Conservation (phyloP, 1,140 invertebrate species). For the Tigriopus japonicus region DNA sequence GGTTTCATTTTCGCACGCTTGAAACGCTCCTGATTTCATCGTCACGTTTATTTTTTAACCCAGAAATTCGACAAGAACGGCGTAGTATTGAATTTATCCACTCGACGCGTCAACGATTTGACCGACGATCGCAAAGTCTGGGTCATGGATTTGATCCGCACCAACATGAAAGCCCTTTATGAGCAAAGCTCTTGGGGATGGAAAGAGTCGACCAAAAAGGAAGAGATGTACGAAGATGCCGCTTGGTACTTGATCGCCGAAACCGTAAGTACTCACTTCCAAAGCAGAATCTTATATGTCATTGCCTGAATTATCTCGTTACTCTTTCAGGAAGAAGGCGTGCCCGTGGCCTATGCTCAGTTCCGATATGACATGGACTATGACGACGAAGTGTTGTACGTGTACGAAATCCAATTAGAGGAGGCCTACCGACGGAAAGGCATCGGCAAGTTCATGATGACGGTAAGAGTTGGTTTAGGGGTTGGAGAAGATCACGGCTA, state of each 20-base stretch:
- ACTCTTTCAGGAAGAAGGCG: neutral
- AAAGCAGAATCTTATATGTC: too few species aligned
- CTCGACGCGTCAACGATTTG: slow-evolving; percentile 10
- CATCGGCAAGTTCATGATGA: slow-evolving; percentile 3
- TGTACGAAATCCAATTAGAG: slow-evolving; percentile 13
- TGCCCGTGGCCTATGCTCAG: slow-evolving; percentile 2
- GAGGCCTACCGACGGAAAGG: slow-evolving; percentile 1
- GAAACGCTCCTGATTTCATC: too few species aligned
- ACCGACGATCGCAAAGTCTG: slow-evolving; percentile 10
- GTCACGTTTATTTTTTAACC: too few species aligned
- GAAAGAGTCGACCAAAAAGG: slow-evolving; percentile 18
- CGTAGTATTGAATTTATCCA: slow-evolving; percentile 12
- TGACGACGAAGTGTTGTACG: slow-evolving; percentile 13
- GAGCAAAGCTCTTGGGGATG: slow-evolving; percentile 20
- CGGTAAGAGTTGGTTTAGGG: neutral
- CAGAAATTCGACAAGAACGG: slow-evolving; percentile 1
- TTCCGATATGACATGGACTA: slow-evolving; percentile 13
- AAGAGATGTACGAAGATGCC: slow-evolving; percentile 18
- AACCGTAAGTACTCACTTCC: neutral
- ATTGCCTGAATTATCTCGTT: too few species aligned
- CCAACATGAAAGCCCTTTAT: slow-evolving; percentile 20
- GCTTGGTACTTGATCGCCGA: slow-evolving; percentile 20
- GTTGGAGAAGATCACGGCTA: too few species aligned
- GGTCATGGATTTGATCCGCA: slow-evolving; percentile 19
- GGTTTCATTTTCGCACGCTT: too few species aligned